Evolutionary conservation across 2,888 invertebrate species (phyloP), one percentile per base, ranked within the genome.

Genomic region (Chymomyza fuscimana): DNA sequence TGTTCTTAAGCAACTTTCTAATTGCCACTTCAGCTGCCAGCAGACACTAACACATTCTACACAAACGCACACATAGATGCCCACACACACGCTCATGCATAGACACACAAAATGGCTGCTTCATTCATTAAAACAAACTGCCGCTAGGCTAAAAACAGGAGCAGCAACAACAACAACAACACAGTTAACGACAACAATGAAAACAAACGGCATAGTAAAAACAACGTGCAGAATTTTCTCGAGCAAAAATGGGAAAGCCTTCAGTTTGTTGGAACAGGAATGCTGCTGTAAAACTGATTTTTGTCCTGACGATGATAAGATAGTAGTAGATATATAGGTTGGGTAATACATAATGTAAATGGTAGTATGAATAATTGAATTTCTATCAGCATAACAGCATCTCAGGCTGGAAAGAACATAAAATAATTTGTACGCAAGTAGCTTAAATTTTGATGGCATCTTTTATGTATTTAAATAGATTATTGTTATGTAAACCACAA

Each of bases 71-170:
- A 56, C 70, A 75, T 19, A 19, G 19, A 19, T 19, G 2, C 1
- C 19, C 2, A 59, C 64, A 67, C 63, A 67, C 70, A 72, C n/a
- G n/a, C 63, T 72, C 72, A 71, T 64, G 54, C 58, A 54, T 68
- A 73, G 58, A 46, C 7, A 19, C 19, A 19, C 52, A 77, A 46
- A 22, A 9, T 67, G 74, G 69, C 70, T 75, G 80, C 15, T 74
- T 82, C 86, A 82, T 85, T 83, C 86, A 84, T 84, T 84, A 84
- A 85, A 83, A 74, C 75, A 77, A 82, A 80, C 79, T 82, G 84
- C 86, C 82, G 69, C 78, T 74, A 75, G 86, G 82, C 86, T 73
- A 73, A 69, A 72, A 62, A 76, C 71, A 73, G 79, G 77, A 74
- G 66, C 73, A 73, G 51, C 32, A 63, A 60, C 16, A 70, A 62